Base-by-base conservation (phyloP, 64 coral and sea anemone genomes). In the Trachythela sp. region DNA sequence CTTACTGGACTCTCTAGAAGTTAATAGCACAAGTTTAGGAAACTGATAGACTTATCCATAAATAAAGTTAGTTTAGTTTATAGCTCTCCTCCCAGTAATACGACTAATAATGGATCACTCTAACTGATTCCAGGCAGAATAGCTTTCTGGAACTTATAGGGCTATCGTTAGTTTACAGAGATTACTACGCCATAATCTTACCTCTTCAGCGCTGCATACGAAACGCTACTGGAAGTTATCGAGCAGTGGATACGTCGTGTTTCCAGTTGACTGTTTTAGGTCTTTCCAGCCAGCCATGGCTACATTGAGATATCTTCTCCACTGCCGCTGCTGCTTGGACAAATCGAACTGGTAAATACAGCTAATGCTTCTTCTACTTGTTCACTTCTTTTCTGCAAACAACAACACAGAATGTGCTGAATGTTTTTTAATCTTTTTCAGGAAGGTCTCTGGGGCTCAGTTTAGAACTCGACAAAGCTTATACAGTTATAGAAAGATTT, bases 241-340 rank as follows among this genome's bases (percentile, higher is more conserved):
- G 18, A 99, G 89, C 15, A 99, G n/a, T n/a, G 94, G 36, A 93
- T 91, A 71, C 96, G 87, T 45, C 96, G 87, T 39, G 91, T 91
- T 83, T 95, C 96, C 89, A 99, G 75, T 59, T 95, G 93, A 70
- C 84, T 54, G 75, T 92, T 93, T n/a, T 38, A 99, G 86, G 51
- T 94, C 96, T 87, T 93, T 99, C 96, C 96, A 99, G 39, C 87
- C 96, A 76, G 93, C 93, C 96, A 99, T 99, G 33, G 48, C 48
- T 33, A 33, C 72, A 75, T 39, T 88, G 24, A 42, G 59, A 83
- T 33, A 83, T 49, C 31, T 26, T 59, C 51, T 54, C 85, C 40
- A 56, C 42, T 45, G 42, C 42, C 42, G n/a, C 33, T 26, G 68
- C 24, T 72, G 75, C 75, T 22, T 13, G n/a, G 75, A 80, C 33